A percentile compares a stretch with the other conserved stretches of the same genome.
These are phyloP conservation scores for Bostrychus sinensis DNA, from an alignment of 2,113 vertebrate species.

Conservation along the genomic window DNA sequence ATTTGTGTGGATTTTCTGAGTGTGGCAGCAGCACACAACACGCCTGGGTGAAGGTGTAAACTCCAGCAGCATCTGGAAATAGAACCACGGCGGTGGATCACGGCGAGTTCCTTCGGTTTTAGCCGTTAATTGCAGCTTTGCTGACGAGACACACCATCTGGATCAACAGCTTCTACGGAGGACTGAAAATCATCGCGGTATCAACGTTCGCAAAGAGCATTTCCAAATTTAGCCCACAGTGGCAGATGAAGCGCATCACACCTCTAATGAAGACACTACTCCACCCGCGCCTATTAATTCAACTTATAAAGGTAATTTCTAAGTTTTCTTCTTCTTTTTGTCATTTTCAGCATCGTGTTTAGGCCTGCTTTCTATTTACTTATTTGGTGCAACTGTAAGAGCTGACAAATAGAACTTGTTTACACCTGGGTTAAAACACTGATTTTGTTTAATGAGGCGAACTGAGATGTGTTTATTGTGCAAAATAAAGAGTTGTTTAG, in stretches of 20 bases:
- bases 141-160: constrained; percentile 38
- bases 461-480: too few relatives aligned
- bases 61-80: constrained; percentile 50
- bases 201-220: constrained; percentile 5
- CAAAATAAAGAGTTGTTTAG: too few relatives aligned
- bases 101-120: constrained; percentile 31
- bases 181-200: constrained; percentile 10
- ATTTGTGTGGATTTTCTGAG: neutral
- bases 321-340: too few relatives aligned
- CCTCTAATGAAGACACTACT: constrained; percentile 18
- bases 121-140: constrained; percentile 31
- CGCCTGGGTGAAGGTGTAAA: constrained; percentile 42
- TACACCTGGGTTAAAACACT: too few relatives aligned
- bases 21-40: neutral
- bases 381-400: neutral
- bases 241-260: constrained; percentile 19
- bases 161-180: constrained; percentile 15
- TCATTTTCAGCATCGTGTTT: too few relatives aligned
- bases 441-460: too few relatives aligned
- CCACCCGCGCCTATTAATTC: too few relatives aligned
- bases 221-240: constrained; percentile 21
- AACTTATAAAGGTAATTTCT: neutral
- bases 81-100: constrained; percentile 44
- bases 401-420: neutral
- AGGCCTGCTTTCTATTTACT: too few relatives aligned